These are phyloP conservation scores for Troides aeacus DNA, from an alignment of 2,888 invertebrate genomes.

Conservation along the genomic window DNA sequence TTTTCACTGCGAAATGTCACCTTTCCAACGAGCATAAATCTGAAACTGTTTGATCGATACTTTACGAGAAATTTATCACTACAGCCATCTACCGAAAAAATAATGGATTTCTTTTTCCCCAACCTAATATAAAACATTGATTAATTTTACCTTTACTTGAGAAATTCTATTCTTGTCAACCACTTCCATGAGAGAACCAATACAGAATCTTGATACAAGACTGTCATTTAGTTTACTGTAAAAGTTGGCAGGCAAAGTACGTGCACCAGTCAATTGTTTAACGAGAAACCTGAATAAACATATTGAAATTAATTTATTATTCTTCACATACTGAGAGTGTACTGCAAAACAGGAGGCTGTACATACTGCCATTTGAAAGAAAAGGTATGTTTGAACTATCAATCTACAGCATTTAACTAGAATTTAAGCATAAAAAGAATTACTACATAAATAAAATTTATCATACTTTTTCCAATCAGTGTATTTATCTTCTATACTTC, in stretches of 20 bases:
- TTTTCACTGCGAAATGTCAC: no score
- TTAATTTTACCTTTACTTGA: conserved; percentile 83
- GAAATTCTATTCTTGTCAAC: conserved; percentile 98
- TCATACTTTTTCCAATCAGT: conserved; percentile 94
- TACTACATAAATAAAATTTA: background rate
- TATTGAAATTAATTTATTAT: no score
- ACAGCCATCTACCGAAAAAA: no score
- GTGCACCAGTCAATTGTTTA: conserved; percentile 94
- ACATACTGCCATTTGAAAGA: no score
- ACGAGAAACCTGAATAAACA: conserved; percentile 84
- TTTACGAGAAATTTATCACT: no score
- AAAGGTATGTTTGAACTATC: no score
- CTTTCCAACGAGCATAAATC: no score
- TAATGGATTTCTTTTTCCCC: no score
- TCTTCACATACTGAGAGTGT: no score
- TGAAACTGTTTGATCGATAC: no score
- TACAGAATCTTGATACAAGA: conserved; percentile 89
- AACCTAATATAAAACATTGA: background rate
- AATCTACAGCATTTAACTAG: no score
- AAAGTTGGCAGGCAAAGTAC: conserved; percentile 96
- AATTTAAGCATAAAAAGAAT: background rate
- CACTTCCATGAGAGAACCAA: conserved; percentile 93
- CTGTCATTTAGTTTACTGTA: conserved; percentile 92
- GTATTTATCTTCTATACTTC: conserved; percentile 94
- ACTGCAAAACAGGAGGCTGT: no score